These are phyloP conservation scores for Scelioninae gen. 2 DNA, from an alignment of 2,888 invertebrate genomes.

Conservation along the genomic window DNA sequence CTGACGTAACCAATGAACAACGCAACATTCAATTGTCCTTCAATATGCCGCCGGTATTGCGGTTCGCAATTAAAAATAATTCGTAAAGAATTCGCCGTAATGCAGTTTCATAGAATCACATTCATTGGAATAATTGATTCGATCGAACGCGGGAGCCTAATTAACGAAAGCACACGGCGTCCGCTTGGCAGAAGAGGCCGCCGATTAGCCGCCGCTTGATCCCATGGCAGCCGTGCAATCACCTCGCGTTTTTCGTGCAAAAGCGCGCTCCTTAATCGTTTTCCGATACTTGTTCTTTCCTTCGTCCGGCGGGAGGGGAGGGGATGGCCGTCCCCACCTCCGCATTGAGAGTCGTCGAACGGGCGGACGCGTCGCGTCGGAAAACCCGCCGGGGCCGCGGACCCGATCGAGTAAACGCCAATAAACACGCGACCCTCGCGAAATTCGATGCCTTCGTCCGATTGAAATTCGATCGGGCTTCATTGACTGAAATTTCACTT, in stretches of 20 bases:
- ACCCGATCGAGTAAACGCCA: slow-evolving; percentile 19
- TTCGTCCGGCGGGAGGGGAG: no score
- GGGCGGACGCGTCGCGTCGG: slow-evolving; percentile 9
- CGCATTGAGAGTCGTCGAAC: slow-evolving; percentile 33
- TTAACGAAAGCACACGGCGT: no score
- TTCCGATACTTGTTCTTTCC: slow-evolving; percentile 49
- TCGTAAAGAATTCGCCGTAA: slow-evolving; percentile 33
- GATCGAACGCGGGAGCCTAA: neutral
- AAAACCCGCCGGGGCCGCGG: slow-evolving; percentile 2
- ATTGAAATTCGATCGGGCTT: slow-evolving; percentile 28
- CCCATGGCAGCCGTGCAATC: slow-evolving; percentile 26
- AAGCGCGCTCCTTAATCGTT: slow-evolving; percentile 44
- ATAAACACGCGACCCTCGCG: slow-evolving; percentile 28
- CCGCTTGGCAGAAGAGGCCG: slow-evolving; percentile 21
- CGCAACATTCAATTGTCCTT: slow-evolving; percentile 38
- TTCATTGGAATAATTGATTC: neutral
- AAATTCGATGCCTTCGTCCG: slow-evolving; percentile 27
- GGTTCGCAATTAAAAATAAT: slow-evolving; percentile 38
- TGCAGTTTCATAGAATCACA: slow-evolving; percentile 25
- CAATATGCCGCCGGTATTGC: slow-evolving; percentile 22
- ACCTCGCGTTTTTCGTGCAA: slow-evolving; percentile 25
- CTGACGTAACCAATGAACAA: slow-evolving; percentile 44
- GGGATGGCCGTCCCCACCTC: slow-evolving; percentile 12
- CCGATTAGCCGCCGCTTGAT: slow-evolving; percentile 32
- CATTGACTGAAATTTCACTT: slow-evolving; percentile 34